A percentile compares a stretch with the other conserved stretches of the same genome.
Evolutionary conservation across 2,888 invertebrate species (phyloP).

Genomic region (Anaspis maculata): DNA sequence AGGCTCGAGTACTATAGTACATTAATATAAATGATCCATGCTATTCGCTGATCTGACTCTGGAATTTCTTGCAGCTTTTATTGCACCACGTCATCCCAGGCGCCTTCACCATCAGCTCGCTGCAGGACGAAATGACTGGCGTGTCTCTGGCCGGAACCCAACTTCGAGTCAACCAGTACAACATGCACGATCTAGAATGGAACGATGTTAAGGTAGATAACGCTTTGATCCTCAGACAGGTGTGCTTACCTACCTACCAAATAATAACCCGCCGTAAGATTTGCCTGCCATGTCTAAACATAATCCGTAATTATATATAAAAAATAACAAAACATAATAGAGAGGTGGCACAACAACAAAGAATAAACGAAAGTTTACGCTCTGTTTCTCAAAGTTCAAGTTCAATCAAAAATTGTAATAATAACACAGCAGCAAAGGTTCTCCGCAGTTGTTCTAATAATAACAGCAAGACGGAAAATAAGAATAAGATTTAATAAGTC

Average conservation of each 20-base stretch:
- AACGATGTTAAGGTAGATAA: conserved; percentile 71
- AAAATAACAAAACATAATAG: conserved; percentile 2
- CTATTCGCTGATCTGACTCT: no score
- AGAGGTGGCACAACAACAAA: background rate
- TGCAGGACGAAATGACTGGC: conserved; percentile 87
- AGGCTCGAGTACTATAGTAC: no score
- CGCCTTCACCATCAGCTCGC: conserved; percentile 64
- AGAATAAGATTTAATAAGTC: no score
- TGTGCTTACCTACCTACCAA: no score
- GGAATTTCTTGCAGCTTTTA: conserved; percentile 64
- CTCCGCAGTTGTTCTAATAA: no score
- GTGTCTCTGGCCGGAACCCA: conserved; percentile 83
- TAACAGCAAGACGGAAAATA: no score
- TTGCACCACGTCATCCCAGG: conserved; percentile 84
- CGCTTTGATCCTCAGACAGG: no score
- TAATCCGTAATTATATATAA: conserved; percentile 2
- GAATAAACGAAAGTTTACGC: background rate
- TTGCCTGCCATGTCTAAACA: conserved; percentile 6
- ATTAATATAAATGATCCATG: no score
- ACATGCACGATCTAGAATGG: conserved; percentile 83
- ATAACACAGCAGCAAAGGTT: no score
- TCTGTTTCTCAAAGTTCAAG: no score
- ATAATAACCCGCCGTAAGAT: no score
- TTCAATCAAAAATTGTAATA: no score
- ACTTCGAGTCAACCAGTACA: conserved; percentile 76